phyloP scores from a whole-genome alignment of 1,140 invertebrate species.

The Bradynema listronoti region DNA sequence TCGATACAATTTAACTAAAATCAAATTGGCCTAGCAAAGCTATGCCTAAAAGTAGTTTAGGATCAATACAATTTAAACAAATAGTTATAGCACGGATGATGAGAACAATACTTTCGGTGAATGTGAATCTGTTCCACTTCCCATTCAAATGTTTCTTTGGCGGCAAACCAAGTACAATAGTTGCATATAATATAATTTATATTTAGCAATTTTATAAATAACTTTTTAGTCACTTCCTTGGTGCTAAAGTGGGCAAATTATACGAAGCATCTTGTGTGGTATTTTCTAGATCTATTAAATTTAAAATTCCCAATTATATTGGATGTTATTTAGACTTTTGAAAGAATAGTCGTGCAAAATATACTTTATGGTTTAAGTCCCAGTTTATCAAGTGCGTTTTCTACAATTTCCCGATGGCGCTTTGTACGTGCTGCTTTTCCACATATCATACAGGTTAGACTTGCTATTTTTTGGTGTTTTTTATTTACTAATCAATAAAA shows the following conservation, averaged over 20 bases:
- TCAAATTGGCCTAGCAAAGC: neutral
- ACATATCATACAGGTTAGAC: slow-evolving; percentile 87
- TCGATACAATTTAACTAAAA: neutral
- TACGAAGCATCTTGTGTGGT: slow-evolving; percentile 95
- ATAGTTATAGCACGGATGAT: no score
- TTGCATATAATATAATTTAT: no score
- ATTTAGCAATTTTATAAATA: neutral
- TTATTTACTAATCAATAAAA: neutral
- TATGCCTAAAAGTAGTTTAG: neutral
- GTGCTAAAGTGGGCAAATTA: slow-evolving; percentile 84
- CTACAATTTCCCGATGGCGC: slow-evolving; percentile 76
- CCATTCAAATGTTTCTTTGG: slow-evolving; percentile 95
- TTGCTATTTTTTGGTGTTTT: neutral
- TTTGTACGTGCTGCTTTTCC: slow-evolving; percentile 79
- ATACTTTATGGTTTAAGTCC: slow-evolving; percentile 88
- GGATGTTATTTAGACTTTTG: slow-evolving; percentile 70
- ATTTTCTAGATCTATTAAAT: no score
- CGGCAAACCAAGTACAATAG: slow-evolving; percentile 75
- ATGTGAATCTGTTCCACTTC: slow-evolving; percentile 73
- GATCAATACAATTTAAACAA: slow-evolving; percentile 27
- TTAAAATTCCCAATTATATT: no score
- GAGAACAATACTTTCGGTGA: slow-evolving; percentile 44
- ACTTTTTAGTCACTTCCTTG: slow-evolving; percentile 63
- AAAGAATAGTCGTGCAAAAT: slow-evolving; percentile 96
- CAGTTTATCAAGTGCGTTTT: slow-evolving; percentile 80